Evolutionary conservation across 2,888 invertebrate genomes (phyloP), one percentile per base, ranked within the genome.

Genomic region (Dastarcus helophoroides): DNA sequence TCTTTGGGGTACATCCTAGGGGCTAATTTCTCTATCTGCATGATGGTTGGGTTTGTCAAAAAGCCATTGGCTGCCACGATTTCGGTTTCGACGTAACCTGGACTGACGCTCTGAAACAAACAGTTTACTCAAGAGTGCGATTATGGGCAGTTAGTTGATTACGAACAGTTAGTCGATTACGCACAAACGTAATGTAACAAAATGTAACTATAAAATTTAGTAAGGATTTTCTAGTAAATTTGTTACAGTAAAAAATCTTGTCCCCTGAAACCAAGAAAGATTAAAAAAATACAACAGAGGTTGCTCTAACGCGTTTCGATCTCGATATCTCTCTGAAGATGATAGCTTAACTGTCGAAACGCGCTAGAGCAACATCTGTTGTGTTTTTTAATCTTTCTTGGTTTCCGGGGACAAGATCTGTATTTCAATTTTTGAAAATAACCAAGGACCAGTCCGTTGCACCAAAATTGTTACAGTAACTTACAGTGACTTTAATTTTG

Each of bases 41-140:
- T 29, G 3, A 43, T 26, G 10, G 32, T 26, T 13, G 29, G 37
- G 17, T 41, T 32, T 7, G 40, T 31, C 9, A 26, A 12, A 10
- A 39, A 35, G 8, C 41, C 41, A 23, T 35, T 39, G 3, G 25
- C 42, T 17, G 39, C 29, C 21, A 37, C 36, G 12, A 48, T 44
- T 13, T 48, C 48, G 1, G 48, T 46, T 16, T 33, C 32, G 1
- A 47, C 47, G n/a, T 29, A 30, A 2, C 47, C 48, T 7, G 48
- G 48, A 38, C 47, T 48, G 3, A 48, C 23, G 28, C 47, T 48
- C 48, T 48, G 24, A 32, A 44, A 44, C 30, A 26, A 22, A 10
- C 6, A 14, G 13, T n/a, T n/a, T n/a, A n/a, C n/a, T 14, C 13
- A 8, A 14, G 8, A 26, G 21, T 2, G n/a, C 4, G 4, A 5